These are phyloP conservation scores for Melanostigma gelatinosum DNA, from an alignment of 2,113 vertebrate species.

Conservation along the genomic window DNA sequence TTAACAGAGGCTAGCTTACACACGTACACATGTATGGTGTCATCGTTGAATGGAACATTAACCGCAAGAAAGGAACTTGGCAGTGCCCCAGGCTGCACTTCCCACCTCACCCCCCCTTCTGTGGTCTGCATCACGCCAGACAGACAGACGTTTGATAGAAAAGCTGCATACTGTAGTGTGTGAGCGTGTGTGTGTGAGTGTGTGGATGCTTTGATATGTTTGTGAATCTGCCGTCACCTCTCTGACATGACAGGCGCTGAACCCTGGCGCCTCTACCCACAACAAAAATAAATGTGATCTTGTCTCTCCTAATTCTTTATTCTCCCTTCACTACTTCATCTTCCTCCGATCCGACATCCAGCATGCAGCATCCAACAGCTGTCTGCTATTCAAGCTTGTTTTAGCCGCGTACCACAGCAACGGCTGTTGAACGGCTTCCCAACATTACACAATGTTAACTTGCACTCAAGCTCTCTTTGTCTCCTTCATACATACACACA, in stretches of 20 bases:
- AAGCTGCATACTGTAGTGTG: conserved; percentile 7
- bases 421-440: conserved; percentile 80
- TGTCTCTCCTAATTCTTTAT: conserved; percentile 31
- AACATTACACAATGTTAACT: conserved; percentile 75
- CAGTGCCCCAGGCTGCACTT: conserved; percentile 40
- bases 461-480: conserved; percentile 71
- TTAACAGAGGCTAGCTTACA: conserved; percentile 15
- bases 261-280: conserved; percentile 33
- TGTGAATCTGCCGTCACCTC: conserved; percentile 45
- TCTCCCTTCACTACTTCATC: conserved; percentile 17
- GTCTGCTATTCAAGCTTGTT: conserved; percentile 68
- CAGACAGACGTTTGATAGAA: conserved; percentile 45
- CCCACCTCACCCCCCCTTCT: conserved; percentile 2
- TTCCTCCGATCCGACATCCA: conserved; percentile 41
- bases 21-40: conserved; percentile 58
- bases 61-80: conserved; percentile 47
- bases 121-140: conserved; percentile 40
- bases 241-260: conserved; percentile 40
- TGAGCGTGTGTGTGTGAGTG: conserved; percentile 4
- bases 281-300: conserved; percentile 49
- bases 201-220: conserved; percentile 37
- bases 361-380: conserved; percentile 47
- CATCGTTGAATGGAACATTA: conserved; percentile 54
- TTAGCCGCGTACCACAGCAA: conserved; percentile 66
- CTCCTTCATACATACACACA: conserved; percentile 67